Conservation (phyloP, 2,113 vertebrate genomes). For the Serinus canaria region DNA sequence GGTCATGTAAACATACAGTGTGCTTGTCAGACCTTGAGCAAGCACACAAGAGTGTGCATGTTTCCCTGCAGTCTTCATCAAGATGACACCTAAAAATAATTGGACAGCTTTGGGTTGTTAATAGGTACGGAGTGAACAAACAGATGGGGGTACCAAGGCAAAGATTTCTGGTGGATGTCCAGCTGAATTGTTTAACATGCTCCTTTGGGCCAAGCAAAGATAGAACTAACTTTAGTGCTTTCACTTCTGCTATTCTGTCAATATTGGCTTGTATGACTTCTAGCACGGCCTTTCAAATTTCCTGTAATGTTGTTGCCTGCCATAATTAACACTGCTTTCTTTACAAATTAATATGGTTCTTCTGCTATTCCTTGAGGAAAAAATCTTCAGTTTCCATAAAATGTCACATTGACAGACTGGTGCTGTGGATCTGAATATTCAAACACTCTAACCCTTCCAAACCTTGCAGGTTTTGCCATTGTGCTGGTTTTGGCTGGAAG, state of each 20-base stretch:
- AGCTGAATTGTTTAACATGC: not conserved
- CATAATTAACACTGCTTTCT: not conserved
- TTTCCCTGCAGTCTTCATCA: not conserved
- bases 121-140: not conserved
- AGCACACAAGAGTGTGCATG: not conserved
- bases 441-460: not conserved
- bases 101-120: not conserved
- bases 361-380: not conserved
- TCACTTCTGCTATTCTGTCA: not conserved
- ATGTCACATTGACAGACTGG: not conserved
- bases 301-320: not conserved
- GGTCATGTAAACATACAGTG: not conserved
- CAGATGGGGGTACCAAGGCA: not conserved
- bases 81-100: not conserved
- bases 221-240: not conserved
- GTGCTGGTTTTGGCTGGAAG: not conserved
- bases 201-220: not conserved
- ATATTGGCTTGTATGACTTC: not conserved
- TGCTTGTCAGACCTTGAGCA: not conserved
- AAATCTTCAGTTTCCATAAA: not conserved
- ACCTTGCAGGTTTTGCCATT: not conserved
- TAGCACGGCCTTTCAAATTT: not conserved
- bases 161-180: not conserved
- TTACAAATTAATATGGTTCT: not conserved
- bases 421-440: not conserved